Conservation (phyloP, 2,888 invertebrate genomes). For the Drosophila merina region DNA sequence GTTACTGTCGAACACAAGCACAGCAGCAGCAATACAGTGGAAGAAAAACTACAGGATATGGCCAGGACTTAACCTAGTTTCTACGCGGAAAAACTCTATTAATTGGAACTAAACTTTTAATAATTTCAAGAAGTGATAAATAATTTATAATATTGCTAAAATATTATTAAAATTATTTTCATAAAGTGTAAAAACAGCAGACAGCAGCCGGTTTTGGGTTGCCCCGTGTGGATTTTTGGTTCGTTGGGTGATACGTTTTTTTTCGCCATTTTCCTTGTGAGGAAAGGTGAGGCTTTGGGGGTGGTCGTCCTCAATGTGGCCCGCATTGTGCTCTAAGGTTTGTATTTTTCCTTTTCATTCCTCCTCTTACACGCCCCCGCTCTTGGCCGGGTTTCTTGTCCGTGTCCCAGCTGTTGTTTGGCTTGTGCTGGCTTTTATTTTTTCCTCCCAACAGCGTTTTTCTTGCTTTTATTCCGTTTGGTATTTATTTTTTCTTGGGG, state of each 20-base stretch:
- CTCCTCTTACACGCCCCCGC: conserved; percentile 1
- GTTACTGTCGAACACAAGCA: conserved; percentile 65
- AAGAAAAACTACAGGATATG: not conserved
- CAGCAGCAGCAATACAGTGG: conserved; percentile 47
- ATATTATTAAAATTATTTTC: not conserved
- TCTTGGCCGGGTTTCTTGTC: not conserved
- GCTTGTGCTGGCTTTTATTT: conserved; percentile 55
- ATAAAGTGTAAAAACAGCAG: conserved; percentile 18
- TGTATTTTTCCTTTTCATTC: conserved; percentile 17
- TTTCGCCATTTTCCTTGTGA: conserved; percentile 36
- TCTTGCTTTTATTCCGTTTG: conserved; percentile 9
- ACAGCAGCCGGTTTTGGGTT: conserved; percentile 32
- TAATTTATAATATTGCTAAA: not conserved
- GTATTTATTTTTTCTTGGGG: conserved; percentile 31
- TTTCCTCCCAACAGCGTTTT: conserved; percentile 35
- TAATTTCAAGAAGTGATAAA: too few relatives aligned
- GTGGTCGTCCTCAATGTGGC: conserved; percentile 63
- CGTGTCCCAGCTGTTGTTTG: conserved; percentile 58
- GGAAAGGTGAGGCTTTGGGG: not conserved
- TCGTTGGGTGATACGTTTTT: conserved; percentile 27
- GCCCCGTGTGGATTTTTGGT: conserved; percentile 41
- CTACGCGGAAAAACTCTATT: too few relatives aligned
- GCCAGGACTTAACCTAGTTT: not conserved
- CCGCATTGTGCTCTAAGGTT: conserved; percentile 69
- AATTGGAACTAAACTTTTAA: too few relatives aligned